Percentiles rank a stretch among this genome's conserved stretches.
phyloP scores from a whole-genome alignment of 2,113 vertebrate genomes.

The Climacteris rufus region DNA sequence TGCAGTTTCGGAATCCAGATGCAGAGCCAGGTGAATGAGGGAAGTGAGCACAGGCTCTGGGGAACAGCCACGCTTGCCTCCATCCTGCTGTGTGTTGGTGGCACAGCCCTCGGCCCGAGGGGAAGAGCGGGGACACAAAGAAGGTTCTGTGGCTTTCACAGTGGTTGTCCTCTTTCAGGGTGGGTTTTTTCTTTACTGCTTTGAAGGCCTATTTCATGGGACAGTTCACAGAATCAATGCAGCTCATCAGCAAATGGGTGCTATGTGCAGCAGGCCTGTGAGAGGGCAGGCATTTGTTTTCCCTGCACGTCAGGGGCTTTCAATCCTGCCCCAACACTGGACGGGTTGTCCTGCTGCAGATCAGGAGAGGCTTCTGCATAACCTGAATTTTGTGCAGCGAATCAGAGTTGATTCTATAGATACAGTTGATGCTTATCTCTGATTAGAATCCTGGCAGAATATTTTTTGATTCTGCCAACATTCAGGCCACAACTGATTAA shows the following conservation, averaged over 20 bases:
- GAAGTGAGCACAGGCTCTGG: background rate
- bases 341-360: slow-evolving; percentile 64
- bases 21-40: background rate
- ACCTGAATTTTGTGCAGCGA: background rate
- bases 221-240: slow-evolving; percentile 83
- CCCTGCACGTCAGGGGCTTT: slow-evolving; percentile 67
- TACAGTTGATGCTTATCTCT: background rate
- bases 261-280: slow-evolving; percentile 70
- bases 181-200: slow-evolving; percentile 67
- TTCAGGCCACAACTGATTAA: background rate
- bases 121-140: slow-evolving; percentile 77
- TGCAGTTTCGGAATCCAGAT: background rate
- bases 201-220: slow-evolving; percentile 83
- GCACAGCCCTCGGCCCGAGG: slow-evolving; percentile 64
- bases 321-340: slow-evolving; percentile 64
- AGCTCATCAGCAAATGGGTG: slow-evolving; percentile 78
- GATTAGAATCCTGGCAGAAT: background rate
- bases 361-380: slow-evolving; percentile 42
- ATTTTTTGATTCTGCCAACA: background rate
- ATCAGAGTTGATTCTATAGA: background rate
- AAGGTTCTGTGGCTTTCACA: slow-evolving; percentile 84
- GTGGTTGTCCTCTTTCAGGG: slow-evolving; percentile 78
- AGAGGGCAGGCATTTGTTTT: slow-evolving; percentile 64
- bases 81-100: slow-evolving; percentile 70
- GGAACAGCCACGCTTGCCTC: slow-evolving; percentile 35